Conservation (phyloP, 2,113 vertebrate genomes). For the Cephalopterus ornatus region DNA sequence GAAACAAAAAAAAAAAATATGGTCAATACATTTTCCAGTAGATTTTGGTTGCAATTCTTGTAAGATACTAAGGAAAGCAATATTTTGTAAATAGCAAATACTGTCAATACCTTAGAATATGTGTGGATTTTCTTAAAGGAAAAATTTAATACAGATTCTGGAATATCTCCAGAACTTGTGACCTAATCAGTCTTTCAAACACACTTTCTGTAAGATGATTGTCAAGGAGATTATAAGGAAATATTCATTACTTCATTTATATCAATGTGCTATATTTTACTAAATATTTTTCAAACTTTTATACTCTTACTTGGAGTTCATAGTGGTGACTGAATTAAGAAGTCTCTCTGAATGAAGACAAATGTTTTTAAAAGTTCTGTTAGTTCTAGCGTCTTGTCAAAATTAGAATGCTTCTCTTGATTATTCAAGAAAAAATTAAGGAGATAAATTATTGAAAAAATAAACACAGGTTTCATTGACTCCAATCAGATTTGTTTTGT, state of each 20-base stretch:
- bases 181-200: neutral
- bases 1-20: neutral
- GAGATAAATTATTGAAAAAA: neutral
- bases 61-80: neutral
- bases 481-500: neutral
- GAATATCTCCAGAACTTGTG: neutral
- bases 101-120: neutral
- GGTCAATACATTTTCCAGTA: neutral
- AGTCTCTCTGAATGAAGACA: neutral
- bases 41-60: neutral
- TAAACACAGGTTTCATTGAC: neutral
- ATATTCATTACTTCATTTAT: neutral
- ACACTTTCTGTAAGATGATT: neutral
- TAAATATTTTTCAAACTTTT: neutral
- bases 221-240: neutral
- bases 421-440: neutral
- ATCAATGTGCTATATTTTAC: neutral
- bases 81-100: neutral
- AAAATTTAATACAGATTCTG: neutral
- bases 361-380: neutral
- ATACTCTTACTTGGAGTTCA: neutral
- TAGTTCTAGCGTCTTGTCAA: neutral
- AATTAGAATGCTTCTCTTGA: neutral
- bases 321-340: neutral
- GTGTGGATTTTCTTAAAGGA: neutral